A percentile compares a stretch with the other conserved stretches of the same genome.
Evolutionary conservation across 2,113 vertebrate species (phyloP).

Genomic region (Lucifuga dentata): DNA sequence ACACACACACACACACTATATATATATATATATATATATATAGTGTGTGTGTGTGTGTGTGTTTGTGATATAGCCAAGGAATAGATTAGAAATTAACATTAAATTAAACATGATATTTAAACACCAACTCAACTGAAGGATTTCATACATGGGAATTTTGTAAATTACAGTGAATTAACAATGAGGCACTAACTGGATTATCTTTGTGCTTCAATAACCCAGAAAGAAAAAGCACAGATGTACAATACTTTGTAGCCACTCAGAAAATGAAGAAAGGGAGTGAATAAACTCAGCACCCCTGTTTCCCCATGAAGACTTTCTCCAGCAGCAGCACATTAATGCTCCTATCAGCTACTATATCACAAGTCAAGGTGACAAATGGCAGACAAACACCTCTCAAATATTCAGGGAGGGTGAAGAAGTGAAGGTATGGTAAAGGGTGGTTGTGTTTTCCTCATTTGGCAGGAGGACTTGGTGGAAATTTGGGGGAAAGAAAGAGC

Average conservation of each 20-base stretch:
- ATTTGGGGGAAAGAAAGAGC: conserved; percentile 32
- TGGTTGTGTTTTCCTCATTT: conserved; percentile 62
- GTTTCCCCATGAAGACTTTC: conserved; percentile 67
- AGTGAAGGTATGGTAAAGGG: conserved; percentile 60
- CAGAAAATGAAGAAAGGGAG: conserved; percentile 49
- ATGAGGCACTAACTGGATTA: conserved; percentile 1
- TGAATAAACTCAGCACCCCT: conserved; percentile 64
- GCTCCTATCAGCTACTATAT: conserved; percentile 80
- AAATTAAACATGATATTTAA: too few relatives aligned
- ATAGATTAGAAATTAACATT: too few relatives aligned
- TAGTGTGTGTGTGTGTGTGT: too few relatives aligned
- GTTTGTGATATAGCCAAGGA: too few relatives aligned
- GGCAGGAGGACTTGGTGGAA: conserved; percentile 32
- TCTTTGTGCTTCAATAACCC: conserved; percentile 17
- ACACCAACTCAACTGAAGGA: too few relatives aligned
- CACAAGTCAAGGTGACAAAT: conserved; percentile 82
- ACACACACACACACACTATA: too few relatives aligned
- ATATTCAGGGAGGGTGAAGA: conserved; percentile 71
- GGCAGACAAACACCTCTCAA: conserved; percentile 76
- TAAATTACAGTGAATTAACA: neutral
- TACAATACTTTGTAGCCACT: conserved; percentile 53
- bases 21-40: too few relatives aligned
- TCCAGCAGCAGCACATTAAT: conserved; percentile 68
- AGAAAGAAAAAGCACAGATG: conserved; percentile 29
- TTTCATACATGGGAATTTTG: neutral